A percentile compares a stretch with the other conserved stretches of the same genome.
These are phyloP conservation scores for Macquaria ambigua DNA, from an alignment of 2,113 vertebrate species.

Conservation along the genomic window DNA sequence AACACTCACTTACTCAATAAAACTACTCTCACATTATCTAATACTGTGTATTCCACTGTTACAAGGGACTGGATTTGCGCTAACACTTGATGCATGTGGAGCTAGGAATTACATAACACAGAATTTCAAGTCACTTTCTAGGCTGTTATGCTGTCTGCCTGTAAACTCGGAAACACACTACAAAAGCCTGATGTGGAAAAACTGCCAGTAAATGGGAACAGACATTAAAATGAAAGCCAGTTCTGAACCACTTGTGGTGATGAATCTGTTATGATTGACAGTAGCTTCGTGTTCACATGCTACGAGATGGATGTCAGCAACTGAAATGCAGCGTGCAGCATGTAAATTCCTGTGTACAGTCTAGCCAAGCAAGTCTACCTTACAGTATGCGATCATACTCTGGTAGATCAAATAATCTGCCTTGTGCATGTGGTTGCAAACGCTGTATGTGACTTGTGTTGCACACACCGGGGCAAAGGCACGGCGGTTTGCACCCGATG, in stretches of 20 bases:
- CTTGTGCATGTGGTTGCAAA: conserved; percentile 41
- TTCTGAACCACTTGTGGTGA: conserved; percentile 19
- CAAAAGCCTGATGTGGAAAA: conserved; percentile 13
- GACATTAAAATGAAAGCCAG: conserved; percentile 24
- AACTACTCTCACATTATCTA: conserved; percentile 65
- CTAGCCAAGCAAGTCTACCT: conserved; percentile 8
- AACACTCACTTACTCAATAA: conserved; percentile 70
- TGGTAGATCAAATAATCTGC: conserved; percentile 21
- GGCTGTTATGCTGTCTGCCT: background rate
- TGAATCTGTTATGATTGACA: conserved; percentile 13
- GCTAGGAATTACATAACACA: background rate
- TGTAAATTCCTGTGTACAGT: conserved; percentile 33
- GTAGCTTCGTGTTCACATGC: background rate
- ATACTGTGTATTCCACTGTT: conserved; percentile 67
- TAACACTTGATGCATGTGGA: conserved; percentile 31
- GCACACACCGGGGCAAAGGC: conserved; percentile 19
- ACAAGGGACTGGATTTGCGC: conserved; percentile 51
- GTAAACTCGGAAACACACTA: conserved; percentile 17
- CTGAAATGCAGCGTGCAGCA: conserved; percentile 11
- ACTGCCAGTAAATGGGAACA: conserved; percentile 22
- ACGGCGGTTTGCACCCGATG: background rate
- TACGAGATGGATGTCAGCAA: background rate
- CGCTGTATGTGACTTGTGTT: conserved; percentile 42
- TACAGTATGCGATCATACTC: conserved; percentile 20
- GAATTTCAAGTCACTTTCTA: background rate